Conservation (phyloP, 2,113 vertebrate genomes). For the Forbesichthys agassizii region DNA sequence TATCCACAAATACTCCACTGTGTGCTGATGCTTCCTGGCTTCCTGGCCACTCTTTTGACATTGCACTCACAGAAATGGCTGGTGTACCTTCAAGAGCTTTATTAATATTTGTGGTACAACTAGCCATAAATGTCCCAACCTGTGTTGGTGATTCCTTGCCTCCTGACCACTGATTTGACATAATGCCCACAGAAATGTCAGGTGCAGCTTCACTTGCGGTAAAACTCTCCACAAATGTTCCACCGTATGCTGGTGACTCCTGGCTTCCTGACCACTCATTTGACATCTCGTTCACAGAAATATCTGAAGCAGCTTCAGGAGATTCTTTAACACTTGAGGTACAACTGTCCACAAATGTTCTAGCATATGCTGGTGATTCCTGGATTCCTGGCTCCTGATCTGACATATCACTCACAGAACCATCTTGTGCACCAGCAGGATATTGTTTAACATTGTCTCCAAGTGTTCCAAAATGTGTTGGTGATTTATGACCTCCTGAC, state of each 20-base stretch:
- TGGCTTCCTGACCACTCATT: too few species aligned
- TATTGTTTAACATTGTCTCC: slow-evolving; percentile 10
- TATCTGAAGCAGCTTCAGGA: background rate
- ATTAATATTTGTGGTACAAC: slow-evolving; percentile 2
- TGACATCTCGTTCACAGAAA: too few species aligned
- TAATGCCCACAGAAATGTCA: slow-evolving; percentile 9
- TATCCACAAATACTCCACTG: background rate
- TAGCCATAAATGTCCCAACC: background rate
- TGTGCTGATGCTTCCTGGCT: background rate
- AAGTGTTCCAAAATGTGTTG: slow-evolving; percentile 16
- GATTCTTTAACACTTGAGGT: background rate
- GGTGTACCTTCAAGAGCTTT: slow-evolving; percentile 18
- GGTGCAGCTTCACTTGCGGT: slow-evolving; percentile 13
- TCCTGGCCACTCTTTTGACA: background rate
- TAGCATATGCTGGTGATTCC: slow-evolving; percentile 10
- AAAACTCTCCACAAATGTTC: slow-evolving; percentile 6
- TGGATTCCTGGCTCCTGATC: slow-evolving; percentile 21
- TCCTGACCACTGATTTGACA: background rate
- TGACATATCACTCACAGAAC: too few species aligned
- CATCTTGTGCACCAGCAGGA: background rate
- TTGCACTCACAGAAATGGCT: slow-evolving; percentile 10
- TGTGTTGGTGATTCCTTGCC: background rate
- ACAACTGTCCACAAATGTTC: slow-evolving; percentile 25
- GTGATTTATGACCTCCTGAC: slow-evolving; percentile 1
- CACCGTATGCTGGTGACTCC: background rate